Conservation (phyloP, 2,888 invertebrate species). For the Macrosiphum euphorbiae region DNA sequence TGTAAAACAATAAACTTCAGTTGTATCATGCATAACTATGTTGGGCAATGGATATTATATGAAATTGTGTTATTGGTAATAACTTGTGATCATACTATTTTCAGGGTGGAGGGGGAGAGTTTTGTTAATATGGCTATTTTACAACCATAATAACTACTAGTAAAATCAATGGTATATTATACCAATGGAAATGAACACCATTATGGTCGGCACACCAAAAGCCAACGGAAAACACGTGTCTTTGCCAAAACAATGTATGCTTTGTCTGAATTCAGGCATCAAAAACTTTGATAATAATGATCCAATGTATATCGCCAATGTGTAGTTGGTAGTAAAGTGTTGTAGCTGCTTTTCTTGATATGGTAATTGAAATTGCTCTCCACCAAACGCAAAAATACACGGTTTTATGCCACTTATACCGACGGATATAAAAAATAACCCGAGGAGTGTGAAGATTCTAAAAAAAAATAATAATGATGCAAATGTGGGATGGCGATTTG, state of each 20-base stretch:
- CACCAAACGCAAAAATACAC: constrained; percentile 88
- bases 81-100: neutral
- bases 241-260: constrained; percentile 76
- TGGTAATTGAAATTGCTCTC: constrained; percentile 81
- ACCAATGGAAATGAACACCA: constrained; percentile 76
- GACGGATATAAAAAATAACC: constrained; percentile 52
- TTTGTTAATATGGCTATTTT: neutral
- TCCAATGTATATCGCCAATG: constrained; percentile 78
- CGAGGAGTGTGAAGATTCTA: constrained; percentile 45
- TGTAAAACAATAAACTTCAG: neutral
- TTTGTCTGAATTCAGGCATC: constrained; percentile 80
- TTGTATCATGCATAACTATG: neutral
- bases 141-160: neutral
- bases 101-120: neutral
- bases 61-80: neutral
- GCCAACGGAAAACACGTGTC: constrained; percentile 80
- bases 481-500: neutral
- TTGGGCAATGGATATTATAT: no score
- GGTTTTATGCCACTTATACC: constrained; percentile 84
- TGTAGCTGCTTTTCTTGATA: constrained; percentile 77
- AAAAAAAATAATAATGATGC: neutral
- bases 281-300: constrained; percentile 80
- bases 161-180: constrained; percentile 46
- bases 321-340: constrained; percentile 82
- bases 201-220: constrained; percentile 81